Conservation (phyloP, 2,888 invertebrate genomes). For the Idaea biselata region DNA sequence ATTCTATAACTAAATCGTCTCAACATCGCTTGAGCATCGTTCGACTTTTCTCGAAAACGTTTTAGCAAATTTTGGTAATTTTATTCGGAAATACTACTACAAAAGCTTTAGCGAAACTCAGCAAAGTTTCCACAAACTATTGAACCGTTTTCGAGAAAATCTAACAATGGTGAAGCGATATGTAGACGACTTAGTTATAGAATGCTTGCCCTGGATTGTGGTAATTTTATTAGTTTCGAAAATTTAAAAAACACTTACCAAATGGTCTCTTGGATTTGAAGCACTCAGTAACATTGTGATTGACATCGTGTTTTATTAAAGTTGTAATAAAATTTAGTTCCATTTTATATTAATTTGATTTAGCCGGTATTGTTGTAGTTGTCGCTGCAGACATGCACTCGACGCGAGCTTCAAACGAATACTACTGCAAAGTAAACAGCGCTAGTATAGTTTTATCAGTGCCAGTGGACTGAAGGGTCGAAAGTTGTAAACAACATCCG, state of each 20-base stretch:
- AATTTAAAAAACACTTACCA: constrained; percentile 50
- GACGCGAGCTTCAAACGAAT: constrained; percentile 35
- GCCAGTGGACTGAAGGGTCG: constrained; percentile 35
- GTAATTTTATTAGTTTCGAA: neutral
- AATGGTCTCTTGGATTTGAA: constrained; percentile 74
- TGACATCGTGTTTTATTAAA: constrained; percentile 73
- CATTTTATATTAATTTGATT: constrained; percentile 52
- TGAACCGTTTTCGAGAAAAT: too few relatives aligned
- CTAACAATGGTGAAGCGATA: too few relatives aligned
- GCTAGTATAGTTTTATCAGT: constrained; percentile 54
- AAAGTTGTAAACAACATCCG: constrained; percentile 46
- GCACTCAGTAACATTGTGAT: constrained; percentile 75
- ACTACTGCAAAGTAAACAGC: constrained; percentile 59
- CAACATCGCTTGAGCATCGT: too few relatives aligned
- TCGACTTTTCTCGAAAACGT: too few relatives aligned
- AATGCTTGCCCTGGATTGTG: too few relatives aligned
- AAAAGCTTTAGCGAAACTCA: too few relatives aligned
- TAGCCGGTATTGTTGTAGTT: constrained; percentile 28
- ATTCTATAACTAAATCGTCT: neutral
- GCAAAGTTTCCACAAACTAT: too few relatives aligned
- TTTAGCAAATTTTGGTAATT: too few relatives aligned
- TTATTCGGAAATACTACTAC: too few relatives aligned
- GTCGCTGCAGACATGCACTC: constrained; percentile 39
- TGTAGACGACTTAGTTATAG: too few relatives aligned
- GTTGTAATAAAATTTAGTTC: constrained; percentile 70